These are phyloP conservation scores for Bursaphelenchus mucronatus DNA, from an alignment of 1,140 invertebrate genomes.

Conservation along the genomic window DNA sequence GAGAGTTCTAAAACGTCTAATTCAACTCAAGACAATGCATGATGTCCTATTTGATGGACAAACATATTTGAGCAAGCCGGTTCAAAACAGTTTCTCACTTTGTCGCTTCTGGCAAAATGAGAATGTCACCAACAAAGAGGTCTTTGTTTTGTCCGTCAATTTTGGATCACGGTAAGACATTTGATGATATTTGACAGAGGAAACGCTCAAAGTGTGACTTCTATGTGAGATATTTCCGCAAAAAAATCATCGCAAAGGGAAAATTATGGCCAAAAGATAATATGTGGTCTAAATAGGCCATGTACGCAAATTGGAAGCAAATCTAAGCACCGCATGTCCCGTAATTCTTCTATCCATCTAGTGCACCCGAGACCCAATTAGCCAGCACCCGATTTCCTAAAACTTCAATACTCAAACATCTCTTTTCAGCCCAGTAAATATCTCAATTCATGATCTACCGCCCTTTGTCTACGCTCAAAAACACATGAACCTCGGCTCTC, in stretches of 20 bases:
- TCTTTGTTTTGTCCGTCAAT: constrained; percentile 34
- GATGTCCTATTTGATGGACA: constrained; percentile 15
- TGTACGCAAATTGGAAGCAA: too few relatives aligned
- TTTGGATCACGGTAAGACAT: constrained; percentile 25
- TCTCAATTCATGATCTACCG: constrained; percentile 13
- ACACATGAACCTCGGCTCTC: constrained; percentile 6
- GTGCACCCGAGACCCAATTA: background rate
- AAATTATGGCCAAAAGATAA: too few relatives aligned
- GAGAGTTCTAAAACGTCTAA: constrained; percentile 23
- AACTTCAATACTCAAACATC: constrained; percentile 13
- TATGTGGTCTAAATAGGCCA: too few relatives aligned
- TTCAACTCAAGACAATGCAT: constrained; percentile 18
- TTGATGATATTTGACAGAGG: too few relatives aligned
- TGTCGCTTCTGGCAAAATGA: constrained; percentile 32
- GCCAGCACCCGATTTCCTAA: background rate
- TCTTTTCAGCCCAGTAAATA: constrained; percentile 12
- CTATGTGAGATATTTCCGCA: too few relatives aligned
- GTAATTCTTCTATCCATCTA: too few relatives aligned
- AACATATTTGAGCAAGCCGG: constrained; percentile 38
- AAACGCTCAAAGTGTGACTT: constrained; percentile 17
- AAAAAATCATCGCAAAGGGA: too few relatives aligned
- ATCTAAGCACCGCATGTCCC: too few relatives aligned
- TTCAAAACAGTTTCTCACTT: constrained; percentile 28
- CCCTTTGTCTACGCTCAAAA: constrained; percentile 12
- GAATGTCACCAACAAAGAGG: constrained; percentile 8